phyloP scores from a whole-genome alignment of 1,140 invertebrate genomes.

The Amphibalanus amphitrite region DNA sequence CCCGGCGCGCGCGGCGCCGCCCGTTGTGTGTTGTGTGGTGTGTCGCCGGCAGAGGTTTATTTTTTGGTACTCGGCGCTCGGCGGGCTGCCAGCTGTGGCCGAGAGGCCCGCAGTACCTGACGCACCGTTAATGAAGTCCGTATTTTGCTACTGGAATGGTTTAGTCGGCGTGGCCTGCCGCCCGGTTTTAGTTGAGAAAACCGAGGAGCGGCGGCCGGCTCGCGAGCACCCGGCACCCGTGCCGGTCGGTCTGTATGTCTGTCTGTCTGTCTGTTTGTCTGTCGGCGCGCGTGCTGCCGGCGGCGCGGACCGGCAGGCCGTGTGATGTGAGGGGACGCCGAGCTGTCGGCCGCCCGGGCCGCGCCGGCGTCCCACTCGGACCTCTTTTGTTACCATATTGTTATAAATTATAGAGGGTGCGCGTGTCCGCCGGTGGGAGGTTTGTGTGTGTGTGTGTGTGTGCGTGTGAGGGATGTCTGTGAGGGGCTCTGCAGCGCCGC shows the following conservation, averaged over 20 bases:
- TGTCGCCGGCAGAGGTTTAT: background rate
- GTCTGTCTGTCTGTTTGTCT: too few relatives aligned
- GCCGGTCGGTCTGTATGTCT: too few relatives aligned
- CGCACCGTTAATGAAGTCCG: background rate
- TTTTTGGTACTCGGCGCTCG: background rate
- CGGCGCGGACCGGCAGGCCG: too few relatives aligned
- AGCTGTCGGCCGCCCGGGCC: too few relatives aligned
- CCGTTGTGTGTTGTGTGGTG: background rate
- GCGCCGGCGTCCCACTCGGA: background rate
- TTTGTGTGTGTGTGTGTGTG: too few relatives aligned
- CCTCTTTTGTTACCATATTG: constrained; percentile 1
- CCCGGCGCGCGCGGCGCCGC: too few relatives aligned
- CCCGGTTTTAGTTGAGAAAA: background rate
- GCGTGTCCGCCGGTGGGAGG: too few relatives aligned
- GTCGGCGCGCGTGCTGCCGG: too few relatives aligned
- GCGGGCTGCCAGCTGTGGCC: background rate
- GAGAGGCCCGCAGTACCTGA: background rate
- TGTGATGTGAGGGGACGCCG: too few relatives aligned
- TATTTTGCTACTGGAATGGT: background rate
- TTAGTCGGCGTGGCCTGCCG: background rate
- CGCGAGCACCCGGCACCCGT: too few relatives aligned
- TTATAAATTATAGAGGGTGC: background rate
- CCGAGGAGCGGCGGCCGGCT: background rate
- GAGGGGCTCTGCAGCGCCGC: too few relatives aligned
- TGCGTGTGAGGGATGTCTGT: too few relatives aligned